Evolutionary conservation across 64 coral and sea anemone species (phyloP).

Genomic region (Pachyseris speciosa): DNA sequence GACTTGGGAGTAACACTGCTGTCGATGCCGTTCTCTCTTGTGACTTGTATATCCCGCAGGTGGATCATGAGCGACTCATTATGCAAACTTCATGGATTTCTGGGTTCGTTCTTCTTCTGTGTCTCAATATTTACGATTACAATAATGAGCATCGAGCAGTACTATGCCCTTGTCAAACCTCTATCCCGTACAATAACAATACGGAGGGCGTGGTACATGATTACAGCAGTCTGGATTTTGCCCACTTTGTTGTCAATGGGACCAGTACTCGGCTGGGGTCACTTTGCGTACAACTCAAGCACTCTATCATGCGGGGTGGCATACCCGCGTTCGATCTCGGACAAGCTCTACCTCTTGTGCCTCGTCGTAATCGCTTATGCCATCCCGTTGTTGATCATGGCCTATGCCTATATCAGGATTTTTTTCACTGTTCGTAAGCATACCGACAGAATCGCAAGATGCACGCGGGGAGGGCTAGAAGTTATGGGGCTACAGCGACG

Average conservation of each 20-base stretch:
- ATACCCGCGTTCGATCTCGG: conserved; percentile 50
- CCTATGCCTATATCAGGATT: conserved; percentile 86
- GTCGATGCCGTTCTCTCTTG: conserved; percentile 88
- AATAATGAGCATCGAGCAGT: conserved; percentile 95
- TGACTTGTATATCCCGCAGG: conserved; percentile 77
- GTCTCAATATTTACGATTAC: conserved; percentile 87
- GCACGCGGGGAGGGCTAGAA: conserved; percentile 70
- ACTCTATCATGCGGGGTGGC: conserved; percentile 80
- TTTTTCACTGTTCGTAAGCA: conserved; percentile 80
- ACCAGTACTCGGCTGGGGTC: conserved; percentile 79
- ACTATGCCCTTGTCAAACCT: conserved; percentile 80
- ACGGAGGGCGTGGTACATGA: conserved; percentile 76
- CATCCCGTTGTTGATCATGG: conserved; percentile 80
- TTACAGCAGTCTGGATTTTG: conserved; percentile 50
- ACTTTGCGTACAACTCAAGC: conserved; percentile 87
- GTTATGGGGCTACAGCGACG: conserved; percentile 87
- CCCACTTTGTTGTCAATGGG: conserved; percentile 66
- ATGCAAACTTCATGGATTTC: conserved; percentile 89
- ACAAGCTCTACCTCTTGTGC: conserved; percentile 73
- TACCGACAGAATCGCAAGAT: conserved; percentile 72
- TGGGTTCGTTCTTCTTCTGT: conserved; percentile 94
- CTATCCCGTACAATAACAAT: conserved; percentile 85
- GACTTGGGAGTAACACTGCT: conserved; percentile 85
- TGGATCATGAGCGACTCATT: conserved; percentile 79
- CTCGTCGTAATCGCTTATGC: conserved; percentile 79